Evolutionary conservation across 2,797 vertebrate genomes (phyloP).

Genomic region (Pangasius macronema): DNA sequence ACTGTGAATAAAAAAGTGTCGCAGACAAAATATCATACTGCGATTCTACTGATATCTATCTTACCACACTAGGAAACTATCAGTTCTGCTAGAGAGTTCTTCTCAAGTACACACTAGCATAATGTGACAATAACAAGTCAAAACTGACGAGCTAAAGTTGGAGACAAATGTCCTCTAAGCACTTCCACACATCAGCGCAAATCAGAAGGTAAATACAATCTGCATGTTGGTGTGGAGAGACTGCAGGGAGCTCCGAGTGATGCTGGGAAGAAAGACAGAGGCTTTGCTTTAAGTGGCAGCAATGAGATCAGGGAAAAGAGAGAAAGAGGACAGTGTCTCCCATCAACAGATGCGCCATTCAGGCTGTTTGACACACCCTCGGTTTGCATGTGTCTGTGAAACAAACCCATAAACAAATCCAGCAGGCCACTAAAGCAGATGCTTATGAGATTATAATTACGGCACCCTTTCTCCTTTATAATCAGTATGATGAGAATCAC

Average conservation of each 20-base stretch:
- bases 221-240: slow-evolving; percentile 41
- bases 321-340: slow-evolving; percentile 55
- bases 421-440: slow-evolving; percentile 23
- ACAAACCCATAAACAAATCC: slow-evolving; percentile 60
- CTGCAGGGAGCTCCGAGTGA: slow-evolving; percentile 35
- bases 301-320: slow-evolving; percentile 53
- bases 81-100: background rate
- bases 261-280: slow-evolving; percentile 30
- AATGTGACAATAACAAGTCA: slow-evolving; percentile 1
- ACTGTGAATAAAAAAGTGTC: background rate
- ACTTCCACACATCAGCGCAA: slow-evolving; percentile 56
- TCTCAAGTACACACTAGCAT: background rate
- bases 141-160: slow-evolving; percentile 23
- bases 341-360: slow-evolving; percentile 54
- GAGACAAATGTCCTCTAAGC: slow-evolving; percentile 46
- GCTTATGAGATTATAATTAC: slow-evolving; percentile 40
- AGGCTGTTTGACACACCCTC: slow-evolving; percentile 52
- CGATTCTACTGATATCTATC: background rate
- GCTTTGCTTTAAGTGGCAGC: slow-evolving; percentile 48
- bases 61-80: background rate
- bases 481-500: slow-evolving; percentile 24
- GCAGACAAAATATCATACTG: background rate
- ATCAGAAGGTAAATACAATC: slow-evolving; percentile 45
- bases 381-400: slow-evolving; percentile 57
- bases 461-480: slow-evolving; percentile 19